Evolutionary conservation across 2,113 vertebrate species (phyloP), one percentile per base, ranked within the genome.

Genomic region (Lycocorax pyrrhopterus): DNA sequence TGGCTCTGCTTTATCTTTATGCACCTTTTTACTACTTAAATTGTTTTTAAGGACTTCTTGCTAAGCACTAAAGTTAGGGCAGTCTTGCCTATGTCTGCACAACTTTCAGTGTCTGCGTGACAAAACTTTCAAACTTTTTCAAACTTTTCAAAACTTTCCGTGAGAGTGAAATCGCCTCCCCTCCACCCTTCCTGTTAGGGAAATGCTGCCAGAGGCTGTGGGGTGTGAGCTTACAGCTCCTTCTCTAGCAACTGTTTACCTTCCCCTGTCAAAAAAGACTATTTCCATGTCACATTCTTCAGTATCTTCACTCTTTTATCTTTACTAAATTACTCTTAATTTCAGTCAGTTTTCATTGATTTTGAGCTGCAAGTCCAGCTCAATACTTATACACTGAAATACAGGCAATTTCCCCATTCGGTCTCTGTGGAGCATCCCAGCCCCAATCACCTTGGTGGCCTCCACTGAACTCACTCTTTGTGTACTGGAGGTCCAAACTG

Each of bases 131-230:
- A 39, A 39, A 39, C 39, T 39, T 39, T 39, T 39, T 39, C 39
- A 39, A 39, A 39, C 39, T 39, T 39, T 39, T 53, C 56, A 49
- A 58, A 75, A 52, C 25, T 35, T 41, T 25, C 52, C 16, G 3
- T n/a, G 12, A 74, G 30, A 52, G 7, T 19, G 25, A 44, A 58
- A 63, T 25, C 41, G 55, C 29, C 47, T 72, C 46, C 19, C 21
- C 39, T 53, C 39, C 47, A 41, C 26, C 13, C 4, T 53, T 89
- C 47, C 62, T 0, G 0, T 19, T 1, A 33, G 23, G 22, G 6
- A 67, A 56, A 53, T 23, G 37, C 8, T 35, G 43, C 43, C 23
- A 35, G 26, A 69, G 56, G 35, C 18, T 35, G 27, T 29, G 52
- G 39, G 25, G 32, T 33, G 55, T 16, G 19, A 83, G 25, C 16